Base-by-base conservation (phyloP, 2,797 vertebrate species). In the Centropyge bicolor region DNA sequence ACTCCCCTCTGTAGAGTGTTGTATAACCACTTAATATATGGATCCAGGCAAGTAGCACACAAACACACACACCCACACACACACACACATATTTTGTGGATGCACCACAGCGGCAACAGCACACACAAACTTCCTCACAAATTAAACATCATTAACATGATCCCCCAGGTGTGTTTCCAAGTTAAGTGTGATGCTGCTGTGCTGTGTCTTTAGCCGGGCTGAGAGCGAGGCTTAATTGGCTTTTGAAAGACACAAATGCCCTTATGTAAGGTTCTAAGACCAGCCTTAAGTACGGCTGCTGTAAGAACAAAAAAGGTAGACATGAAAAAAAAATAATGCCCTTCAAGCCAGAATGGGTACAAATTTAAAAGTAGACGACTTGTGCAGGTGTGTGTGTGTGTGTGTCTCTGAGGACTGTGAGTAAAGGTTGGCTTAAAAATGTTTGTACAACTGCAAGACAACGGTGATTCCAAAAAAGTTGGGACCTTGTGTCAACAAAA, bases 131-230 rank as follows among this genome's bases (percentile, higher is more conserved):
- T 66, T 74, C 72, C 64, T 89, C 84, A 46, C 77, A 80, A 86
- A 87, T 91, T 90, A 93, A 86, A 86, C 90, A 81, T 88, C 85
- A 88, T 91, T 90, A 90, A 87, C 78, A 72, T 36, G 55, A 86
- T 89, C 83, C 86, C 80, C n/a, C 5, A 49, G 78, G 84, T 88
- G 86, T 85, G 82, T 71, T 84, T 85, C 60, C 68, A 65, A 67
- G 73, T 75, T 76, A 74, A 82, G 76, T 69, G 78, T n/a, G 70
- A 72, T 83, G 84, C 66, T 40, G 80, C 55, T 49, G 48, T 63
- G 57, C 80, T 56, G 20, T 45, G 75, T 60, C 78, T 87, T 81
- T 31, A 78, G 77, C 59, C 69, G 65, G 79, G 36, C 74, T 74
- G 19, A 83, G 66, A 84, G 84, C 63, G 46, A 52, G 69, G 22